Percentiles rank a stretch among this genome's conserved stretches.
Conservation (phyloP, 2,888 invertebrate species). For the Pterobdella sp. region DNA sequence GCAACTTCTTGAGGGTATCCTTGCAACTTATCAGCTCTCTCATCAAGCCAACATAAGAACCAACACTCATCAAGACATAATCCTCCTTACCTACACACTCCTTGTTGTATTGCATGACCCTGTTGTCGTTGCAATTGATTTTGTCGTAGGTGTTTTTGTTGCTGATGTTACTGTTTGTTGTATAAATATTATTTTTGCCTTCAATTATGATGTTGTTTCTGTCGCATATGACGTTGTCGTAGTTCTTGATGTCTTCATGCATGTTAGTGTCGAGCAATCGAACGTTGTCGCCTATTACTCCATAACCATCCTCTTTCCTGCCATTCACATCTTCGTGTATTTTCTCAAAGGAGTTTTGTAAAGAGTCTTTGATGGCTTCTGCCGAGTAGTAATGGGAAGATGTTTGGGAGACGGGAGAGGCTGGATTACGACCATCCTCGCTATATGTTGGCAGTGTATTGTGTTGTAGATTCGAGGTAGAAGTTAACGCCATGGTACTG, state of each 20-base stretch:
- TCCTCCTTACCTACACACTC: neutral
- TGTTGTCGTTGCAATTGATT: neutral
- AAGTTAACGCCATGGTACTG: neutral
- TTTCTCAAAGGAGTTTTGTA: neutral
- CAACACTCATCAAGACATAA: slow-evolving; percentile 9
- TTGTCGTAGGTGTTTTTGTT: neutral
- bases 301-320: no score
- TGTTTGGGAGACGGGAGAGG: neutral
- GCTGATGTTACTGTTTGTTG: neutral
- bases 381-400: slow-evolving; percentile 7
- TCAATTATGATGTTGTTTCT: slow-evolving; percentile 3
- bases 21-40: neutral
- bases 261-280: neutral
- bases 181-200: neutral
- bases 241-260: neutral
- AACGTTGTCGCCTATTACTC: neutral
- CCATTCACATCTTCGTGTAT: neutral
- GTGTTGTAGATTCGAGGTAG: neutral
- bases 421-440: neutral
- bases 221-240: neutral
- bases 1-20: slow-evolving; percentile 10
- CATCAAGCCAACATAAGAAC: neutral
- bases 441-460: neutral
- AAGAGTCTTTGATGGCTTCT: neutral
- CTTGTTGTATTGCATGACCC: no score